Evolutionary conservation across 2,113 vertebrate species (phyloP).

Genomic region (Epinephelus moara): DNA sequence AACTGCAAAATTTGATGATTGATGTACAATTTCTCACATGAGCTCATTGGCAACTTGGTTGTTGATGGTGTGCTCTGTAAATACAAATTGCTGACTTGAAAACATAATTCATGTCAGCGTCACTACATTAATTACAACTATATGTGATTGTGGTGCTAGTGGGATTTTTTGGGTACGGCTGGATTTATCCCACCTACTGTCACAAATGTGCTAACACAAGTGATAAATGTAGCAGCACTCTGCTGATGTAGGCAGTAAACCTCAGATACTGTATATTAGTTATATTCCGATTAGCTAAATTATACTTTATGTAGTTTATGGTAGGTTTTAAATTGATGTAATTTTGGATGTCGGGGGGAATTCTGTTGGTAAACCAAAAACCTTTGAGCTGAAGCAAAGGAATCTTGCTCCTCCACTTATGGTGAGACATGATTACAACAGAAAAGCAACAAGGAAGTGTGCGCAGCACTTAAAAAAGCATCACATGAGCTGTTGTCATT

Average conservation of each 20-base stretch:
- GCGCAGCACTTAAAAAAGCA: neutral
- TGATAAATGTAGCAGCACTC: slow-evolving; percentile 13
- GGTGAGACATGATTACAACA: neutral
- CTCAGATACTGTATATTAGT: neutral
- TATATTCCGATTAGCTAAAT: slow-evolving; percentile 19
- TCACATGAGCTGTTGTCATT: neutral
- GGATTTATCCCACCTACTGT: slow-evolving; percentile 24
- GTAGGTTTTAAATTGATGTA: neutral
- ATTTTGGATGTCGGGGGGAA: neutral
- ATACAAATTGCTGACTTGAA: slow-evolving; percentile 56
- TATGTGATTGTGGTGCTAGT: slow-evolving; percentile 18
- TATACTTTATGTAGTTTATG: slow-evolving; percentile 2
- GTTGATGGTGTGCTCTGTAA: slow-evolving; percentile 31
- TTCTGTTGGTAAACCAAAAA: slow-evolving; percentile 11
- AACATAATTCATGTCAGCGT: slow-evolving; percentile 48
- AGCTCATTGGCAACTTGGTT: slow-evolving; percentile 38
- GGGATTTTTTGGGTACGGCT: slow-evolving; percentile 2
- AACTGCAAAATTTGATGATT: slow-evolving; percentile 40
- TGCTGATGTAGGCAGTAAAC: slow-evolving; percentile 27
- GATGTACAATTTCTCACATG: slow-evolving; percentile 28
- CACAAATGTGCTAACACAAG: slow-evolving; percentile 29
- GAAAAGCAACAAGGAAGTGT: slow-evolving; percentile 30
- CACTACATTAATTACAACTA: slow-evolving; percentile 32
- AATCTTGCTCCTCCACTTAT: slow-evolving; percentile 35
- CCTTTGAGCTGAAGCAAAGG: neutral